A percentile compares a stretch with the other conserved stretches of the same genome.
Conservation (phyloP, 2,113 vertebrate species). For the Anguilla japonica region DNA sequence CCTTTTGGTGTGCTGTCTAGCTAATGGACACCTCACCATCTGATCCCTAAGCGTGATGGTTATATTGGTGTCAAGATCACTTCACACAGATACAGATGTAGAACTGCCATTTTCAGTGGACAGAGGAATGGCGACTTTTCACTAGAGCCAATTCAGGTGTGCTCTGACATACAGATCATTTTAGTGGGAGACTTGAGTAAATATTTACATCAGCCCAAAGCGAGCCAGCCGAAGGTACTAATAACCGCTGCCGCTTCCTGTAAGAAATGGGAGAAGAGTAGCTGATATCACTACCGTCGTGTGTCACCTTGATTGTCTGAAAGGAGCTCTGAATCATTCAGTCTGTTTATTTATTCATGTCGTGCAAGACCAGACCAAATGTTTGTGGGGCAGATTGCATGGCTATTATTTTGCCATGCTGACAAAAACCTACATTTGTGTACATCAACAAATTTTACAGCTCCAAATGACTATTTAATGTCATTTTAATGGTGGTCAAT, state of each 20-base stretch:
- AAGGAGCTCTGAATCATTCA: neutral
- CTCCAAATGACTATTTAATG: neutral
- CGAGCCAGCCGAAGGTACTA: neutral
- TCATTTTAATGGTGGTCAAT: neutral
- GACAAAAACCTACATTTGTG: neutral
- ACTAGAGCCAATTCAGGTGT: neutral
- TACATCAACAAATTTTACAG: neutral
- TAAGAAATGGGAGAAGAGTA: neutral
- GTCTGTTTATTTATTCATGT: neutral
- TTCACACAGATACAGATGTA: neutral
- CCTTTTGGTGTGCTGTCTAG: too few species aligned
- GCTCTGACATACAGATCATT: neutral
- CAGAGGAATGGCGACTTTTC: neutral
- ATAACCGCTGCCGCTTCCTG: neutral
- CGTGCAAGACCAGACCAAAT: constrained; percentile 5
- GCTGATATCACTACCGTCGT: neutral
- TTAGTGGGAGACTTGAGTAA: neutral
- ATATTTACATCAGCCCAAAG: neutral
- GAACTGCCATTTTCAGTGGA: neutral
- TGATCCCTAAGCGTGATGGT: neutral
- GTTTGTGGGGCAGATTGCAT: neutral
- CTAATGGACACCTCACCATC: too few species aligned
- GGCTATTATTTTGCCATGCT: neutral
- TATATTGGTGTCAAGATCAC: neutral
- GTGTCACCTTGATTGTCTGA: neutral